Evolutionary conservation across 2,797 vertebrate species (phyloP).

Genomic region (Esox lucius): DNA sequence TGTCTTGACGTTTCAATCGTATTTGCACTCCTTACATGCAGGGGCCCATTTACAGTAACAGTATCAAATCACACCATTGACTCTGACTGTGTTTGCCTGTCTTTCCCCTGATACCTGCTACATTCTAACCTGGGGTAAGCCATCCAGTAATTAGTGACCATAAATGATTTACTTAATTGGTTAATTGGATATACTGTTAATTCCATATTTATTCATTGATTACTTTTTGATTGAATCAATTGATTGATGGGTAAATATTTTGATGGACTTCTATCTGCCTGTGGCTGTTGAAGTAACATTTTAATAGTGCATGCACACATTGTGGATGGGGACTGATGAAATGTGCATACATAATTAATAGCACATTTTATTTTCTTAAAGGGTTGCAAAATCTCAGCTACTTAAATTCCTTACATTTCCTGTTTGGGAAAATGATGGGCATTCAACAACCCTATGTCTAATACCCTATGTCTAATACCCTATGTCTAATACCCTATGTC

Average conservation of each 20-base stretch:
- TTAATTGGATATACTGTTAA: conserved; percentile 11
- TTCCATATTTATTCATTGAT: background rate
- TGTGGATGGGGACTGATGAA: background rate
- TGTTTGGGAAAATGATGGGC: too few species aligned
- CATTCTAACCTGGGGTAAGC: conserved; percentile 47
- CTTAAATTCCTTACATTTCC: too few species aligned
- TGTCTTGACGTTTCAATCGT: conserved; percentile 66
- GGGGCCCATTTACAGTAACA: background rate
- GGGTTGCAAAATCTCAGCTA: too few species aligned
- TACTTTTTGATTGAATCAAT: conserved; percentile 6
- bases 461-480: too few species aligned
- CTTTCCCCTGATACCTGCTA: conserved; percentile 43
- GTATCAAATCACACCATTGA: conserved; percentile 25
- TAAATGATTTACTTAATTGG: conserved; percentile 20
- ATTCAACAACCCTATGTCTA: too few species aligned
- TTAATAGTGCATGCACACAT: background rate
- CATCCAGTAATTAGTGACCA: conserved; percentile 34
- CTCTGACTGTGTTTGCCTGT: conserved; percentile 43
- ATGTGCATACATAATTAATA: background rate
- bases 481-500: too few species aligned
- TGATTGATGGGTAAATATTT: conserved; percentile 2
- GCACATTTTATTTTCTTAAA: background rate
- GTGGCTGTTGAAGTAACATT: background rate
- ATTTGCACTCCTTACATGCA: conserved; percentile 38
- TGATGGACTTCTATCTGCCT: background rate